A percentile compares a stretch with the other conserved stretches of the same genome.
phyloP scores from a whole-genome alignment of 2,888 invertebrate genomes.

The Lycia hirtaria region DNA sequence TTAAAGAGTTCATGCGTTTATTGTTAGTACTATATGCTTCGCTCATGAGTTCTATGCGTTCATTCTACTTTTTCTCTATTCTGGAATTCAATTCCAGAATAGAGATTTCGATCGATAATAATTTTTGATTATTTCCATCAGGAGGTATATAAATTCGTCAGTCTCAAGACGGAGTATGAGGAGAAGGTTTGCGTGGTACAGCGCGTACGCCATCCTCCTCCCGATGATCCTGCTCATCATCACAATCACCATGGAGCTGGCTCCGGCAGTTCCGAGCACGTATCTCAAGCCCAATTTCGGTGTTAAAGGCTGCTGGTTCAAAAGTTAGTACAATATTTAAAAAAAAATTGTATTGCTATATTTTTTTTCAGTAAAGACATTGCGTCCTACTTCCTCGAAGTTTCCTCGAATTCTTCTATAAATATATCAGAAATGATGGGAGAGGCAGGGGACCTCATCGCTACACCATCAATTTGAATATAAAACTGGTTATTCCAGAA shows the following conservation, averaged over 20 bases:
- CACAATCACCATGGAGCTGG: conserved; percentile 85
- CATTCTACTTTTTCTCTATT: no score
- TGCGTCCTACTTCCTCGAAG: no score
- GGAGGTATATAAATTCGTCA: conserved; percentile 71
- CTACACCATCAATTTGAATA: no score
- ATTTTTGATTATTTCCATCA: conserved; percentile 37
- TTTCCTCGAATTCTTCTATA: no score
- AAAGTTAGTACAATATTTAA: conserved; percentile 84
- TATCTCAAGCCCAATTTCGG: conserved; percentile 86
- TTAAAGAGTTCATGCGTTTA: no score
- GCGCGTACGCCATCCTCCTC: conserved; percentile 83
- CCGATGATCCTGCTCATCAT: conserved; percentile 82
- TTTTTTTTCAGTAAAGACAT: background rate
- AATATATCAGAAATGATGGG: no score
- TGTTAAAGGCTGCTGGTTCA: conserved; percentile 86
- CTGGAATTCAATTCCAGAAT: no score
- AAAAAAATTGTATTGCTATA: background rate
- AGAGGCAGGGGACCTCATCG: no score
- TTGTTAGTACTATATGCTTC: no score
- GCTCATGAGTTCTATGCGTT: no score
- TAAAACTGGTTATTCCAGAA: no score
- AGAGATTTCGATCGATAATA: no score
- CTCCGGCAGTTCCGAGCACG: conserved; percentile 86
- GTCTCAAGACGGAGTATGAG: conserved; percentile 75
- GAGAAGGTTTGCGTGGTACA: conserved; percentile 84